phyloP scores from a whole-genome alignment of 2,113 vertebrate species.

The Pelecanoides urinatrix region DNA sequence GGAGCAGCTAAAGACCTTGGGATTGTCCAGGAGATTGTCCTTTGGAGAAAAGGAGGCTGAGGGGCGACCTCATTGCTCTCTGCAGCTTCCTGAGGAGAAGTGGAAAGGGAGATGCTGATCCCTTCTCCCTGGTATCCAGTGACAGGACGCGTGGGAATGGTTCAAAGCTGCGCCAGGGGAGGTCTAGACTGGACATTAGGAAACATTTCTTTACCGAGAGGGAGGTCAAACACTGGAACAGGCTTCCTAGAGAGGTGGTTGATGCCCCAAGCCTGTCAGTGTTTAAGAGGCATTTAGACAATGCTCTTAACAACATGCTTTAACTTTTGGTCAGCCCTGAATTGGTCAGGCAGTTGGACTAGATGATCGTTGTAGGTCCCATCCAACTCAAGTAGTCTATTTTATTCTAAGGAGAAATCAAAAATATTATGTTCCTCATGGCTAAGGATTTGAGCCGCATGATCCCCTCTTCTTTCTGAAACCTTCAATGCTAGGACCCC shows the following conservation, averaged over 20 bases:
- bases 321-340: not conserved
- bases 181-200: not conserved
- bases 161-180: not conserved
- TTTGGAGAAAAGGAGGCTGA: not conserved
- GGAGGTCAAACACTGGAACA: not conserved
- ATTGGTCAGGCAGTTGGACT: not conserved
- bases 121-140: not conserved
- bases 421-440: not conserved
- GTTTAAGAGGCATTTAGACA: not conserved
- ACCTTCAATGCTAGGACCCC: not conserved
- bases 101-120: not conserved
- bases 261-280: not conserved
- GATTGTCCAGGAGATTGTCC: not conserved
- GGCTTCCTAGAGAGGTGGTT: not conserved
- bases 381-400: not conserved
- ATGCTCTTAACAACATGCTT: not conserved
- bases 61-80: not conserved
- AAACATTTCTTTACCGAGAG: not conserved
- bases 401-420: not conserved
- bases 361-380: not conserved
- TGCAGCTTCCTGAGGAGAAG: not conserved
- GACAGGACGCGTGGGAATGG: not conserved
- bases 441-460: not conserved
- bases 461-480: not conserved
- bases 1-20: not conserved